These are phyloP conservation scores for Fistularia tabacaria DNA, from an alignment of 2,797 vertebrate genomes.

Conservation along the genomic window DNA sequence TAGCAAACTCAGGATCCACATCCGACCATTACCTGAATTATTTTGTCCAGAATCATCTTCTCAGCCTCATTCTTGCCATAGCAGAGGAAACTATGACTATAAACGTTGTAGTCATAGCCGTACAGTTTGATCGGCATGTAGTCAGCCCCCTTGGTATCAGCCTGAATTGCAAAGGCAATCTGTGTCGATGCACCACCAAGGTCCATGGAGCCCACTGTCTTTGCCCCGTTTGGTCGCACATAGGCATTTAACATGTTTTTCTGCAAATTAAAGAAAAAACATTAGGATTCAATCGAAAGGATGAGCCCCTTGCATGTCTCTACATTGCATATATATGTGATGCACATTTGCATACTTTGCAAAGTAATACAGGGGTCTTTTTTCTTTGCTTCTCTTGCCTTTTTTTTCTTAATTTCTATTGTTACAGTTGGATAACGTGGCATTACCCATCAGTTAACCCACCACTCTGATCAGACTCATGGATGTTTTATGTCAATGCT, in stretches of 20 bases:
- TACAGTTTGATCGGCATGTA: slow-evolving; percentile 76
- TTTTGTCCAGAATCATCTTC: slow-evolving; percentile 78
- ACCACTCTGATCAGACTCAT: no score
- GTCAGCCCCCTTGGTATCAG: slow-evolving; percentile 45
- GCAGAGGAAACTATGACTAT: slow-evolving; percentile 93
- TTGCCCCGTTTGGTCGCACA: slow-evolving; percentile 72
- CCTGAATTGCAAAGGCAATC: slow-evolving; percentile 81
- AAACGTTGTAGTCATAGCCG: slow-evolving; percentile 86
- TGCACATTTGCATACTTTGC: no score
- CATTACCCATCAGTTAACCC: no score
- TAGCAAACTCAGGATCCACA: neutral
- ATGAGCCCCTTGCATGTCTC: no score
- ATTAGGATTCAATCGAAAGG: neutral
- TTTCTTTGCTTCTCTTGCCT: no score
- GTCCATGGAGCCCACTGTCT: slow-evolving; percentile 88
- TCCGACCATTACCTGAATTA: slow-evolving; percentile 75
- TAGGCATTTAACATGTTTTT: slow-evolving; percentile 84
- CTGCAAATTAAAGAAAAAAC: slow-evolving; percentile 56
- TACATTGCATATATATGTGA: no score
- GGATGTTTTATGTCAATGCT: no score
- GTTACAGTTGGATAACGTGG: no score
- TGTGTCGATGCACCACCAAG: slow-evolving; percentile 95
- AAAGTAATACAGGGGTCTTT: no score
- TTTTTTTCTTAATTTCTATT: no score
- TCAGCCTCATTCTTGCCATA: slow-evolving; percentile 91